A percentile compares a stretch with the other conserved stretches of the same genome.
Conservation (phyloP, 2,888 invertebrate species). For the Andrena flavipes region DNA sequence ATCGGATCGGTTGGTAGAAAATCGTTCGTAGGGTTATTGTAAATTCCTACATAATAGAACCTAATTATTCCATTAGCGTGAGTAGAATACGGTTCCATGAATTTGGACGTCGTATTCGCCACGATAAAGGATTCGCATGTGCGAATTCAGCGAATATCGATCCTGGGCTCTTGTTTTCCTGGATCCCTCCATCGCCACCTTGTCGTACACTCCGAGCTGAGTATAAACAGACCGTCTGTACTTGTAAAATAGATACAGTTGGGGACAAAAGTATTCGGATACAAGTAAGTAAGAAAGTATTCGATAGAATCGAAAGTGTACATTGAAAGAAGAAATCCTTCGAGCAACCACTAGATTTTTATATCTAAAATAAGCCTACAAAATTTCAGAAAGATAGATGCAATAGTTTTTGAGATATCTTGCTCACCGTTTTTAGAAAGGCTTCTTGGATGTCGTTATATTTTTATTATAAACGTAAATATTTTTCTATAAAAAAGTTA, state of each 20-base stretch:
- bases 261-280: no score
- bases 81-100: constrained; percentile 30
- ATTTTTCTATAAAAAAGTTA: no score
- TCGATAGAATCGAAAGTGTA: no score
- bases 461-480: no score
- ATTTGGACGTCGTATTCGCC: constrained; percentile 8
- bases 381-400: no score
- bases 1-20: constrained; percentile 2
- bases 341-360: no score
- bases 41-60: neutral
- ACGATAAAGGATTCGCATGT: constrained; percentile 45
- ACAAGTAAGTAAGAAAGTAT: no score
- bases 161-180: neutral
- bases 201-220: constrained; percentile 1
- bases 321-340: no score
- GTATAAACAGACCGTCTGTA: constrained; percentile 8
- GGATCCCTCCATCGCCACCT: neutral
- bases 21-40: neutral
- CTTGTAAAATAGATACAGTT: neutral
- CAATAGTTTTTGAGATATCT: no score
- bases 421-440: no score
- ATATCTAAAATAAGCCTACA: no score
- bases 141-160: constrained; percentile 42
- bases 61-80: constrained; percentile 46
- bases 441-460: no score